Evolutionary conservation across 2,888 invertebrate species (phyloP).

Genomic region (Parnassius glacialis): DNA sequence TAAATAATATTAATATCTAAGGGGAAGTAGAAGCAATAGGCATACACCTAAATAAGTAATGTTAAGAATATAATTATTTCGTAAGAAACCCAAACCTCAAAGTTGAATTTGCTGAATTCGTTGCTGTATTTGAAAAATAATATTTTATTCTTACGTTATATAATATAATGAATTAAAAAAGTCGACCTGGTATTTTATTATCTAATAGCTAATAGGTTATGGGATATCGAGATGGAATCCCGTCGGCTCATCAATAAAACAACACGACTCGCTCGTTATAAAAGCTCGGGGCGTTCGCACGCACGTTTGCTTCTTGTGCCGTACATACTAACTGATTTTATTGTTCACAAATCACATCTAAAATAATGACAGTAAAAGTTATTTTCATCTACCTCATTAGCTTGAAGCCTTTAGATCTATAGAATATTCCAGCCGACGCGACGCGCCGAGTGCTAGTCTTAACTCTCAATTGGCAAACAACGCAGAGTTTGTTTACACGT

Average conservation of each 20-base stretch:
- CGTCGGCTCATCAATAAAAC: conserved; percentile 30
- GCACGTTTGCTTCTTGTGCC: conserved; percentile 52
- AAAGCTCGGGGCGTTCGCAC: conserved; percentile 49
- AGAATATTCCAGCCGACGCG: conserved; percentile 26
- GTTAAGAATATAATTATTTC: too few relatives aligned
- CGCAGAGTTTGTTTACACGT: conserved; percentile 42
- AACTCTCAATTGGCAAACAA: conserved; percentile 68
- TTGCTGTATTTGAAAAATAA: too few relatives aligned
- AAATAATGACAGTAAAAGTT: conserved; percentile 33
- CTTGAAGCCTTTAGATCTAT: conserved; percentile 6
- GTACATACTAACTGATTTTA: conserved; percentile 28
- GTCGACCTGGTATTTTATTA: conserved; percentile 2
- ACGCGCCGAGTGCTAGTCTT: conserved; percentile 36
- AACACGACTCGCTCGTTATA: conserved; percentile 42
- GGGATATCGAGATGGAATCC: conserved; percentile 19
- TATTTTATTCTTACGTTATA: too few relatives aligned
- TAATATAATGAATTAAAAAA: neutral
- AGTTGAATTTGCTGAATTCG: too few relatives aligned
- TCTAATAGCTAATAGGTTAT: conserved; percentile 19
- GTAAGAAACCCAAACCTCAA: too few relatives aligned
- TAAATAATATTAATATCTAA: too few relatives aligned
- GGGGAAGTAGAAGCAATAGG: too few relatives aligned
- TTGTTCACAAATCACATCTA: conserved; percentile 37
- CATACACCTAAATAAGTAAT: too few relatives aligned
- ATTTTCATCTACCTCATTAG: conserved; percentile 32